These are phyloP conservation scores for Chymomyza amoena DNA, from an alignment of 2,888 invertebrate species.

Conservation along the genomic window DNA sequence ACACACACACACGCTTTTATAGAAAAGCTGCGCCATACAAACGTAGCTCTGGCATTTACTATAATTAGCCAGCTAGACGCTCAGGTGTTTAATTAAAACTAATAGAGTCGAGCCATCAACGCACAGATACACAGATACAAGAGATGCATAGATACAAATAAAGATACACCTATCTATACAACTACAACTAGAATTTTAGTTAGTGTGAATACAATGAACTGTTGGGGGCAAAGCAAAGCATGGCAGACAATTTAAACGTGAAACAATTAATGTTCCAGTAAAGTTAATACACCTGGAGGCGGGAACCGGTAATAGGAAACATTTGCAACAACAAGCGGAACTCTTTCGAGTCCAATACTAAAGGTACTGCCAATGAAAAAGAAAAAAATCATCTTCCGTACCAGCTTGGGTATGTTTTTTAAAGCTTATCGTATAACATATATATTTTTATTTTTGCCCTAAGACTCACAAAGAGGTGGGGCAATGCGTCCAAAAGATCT, in stretches of 20 bases:
- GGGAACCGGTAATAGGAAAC: constrained; percentile 12
- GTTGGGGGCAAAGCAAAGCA: not conserved
- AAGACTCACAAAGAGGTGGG: no score
- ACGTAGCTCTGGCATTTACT: constrained; percentile 39
- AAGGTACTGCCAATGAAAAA: no score
- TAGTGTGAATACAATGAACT: not conserved
- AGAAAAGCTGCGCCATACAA: not conserved
- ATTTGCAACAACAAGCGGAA: constrained; percentile 1
- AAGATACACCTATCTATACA: not conserved
- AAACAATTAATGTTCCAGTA: constrained; percentile 56
- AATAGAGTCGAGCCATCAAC: constrained; percentile 50
- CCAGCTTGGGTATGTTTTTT: no score
- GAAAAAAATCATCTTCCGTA: no score
- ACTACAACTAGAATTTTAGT: not conserved
- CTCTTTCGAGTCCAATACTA: no score
- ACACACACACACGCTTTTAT: not conserved
- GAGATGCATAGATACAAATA: no score
- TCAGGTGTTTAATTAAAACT: constrained; percentile 70
- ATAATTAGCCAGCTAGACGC: constrained; percentile 59
- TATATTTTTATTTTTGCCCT: no score
- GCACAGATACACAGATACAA: not conserved
- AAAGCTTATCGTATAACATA: no score
- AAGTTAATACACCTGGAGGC: constrained; percentile 8
- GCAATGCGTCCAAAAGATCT: no score
- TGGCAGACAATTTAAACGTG: constrained; percentile 54